Base-by-base conservation (phyloP, 23 tunicate genomes). In the Trididemnum nubilum region DNA sequence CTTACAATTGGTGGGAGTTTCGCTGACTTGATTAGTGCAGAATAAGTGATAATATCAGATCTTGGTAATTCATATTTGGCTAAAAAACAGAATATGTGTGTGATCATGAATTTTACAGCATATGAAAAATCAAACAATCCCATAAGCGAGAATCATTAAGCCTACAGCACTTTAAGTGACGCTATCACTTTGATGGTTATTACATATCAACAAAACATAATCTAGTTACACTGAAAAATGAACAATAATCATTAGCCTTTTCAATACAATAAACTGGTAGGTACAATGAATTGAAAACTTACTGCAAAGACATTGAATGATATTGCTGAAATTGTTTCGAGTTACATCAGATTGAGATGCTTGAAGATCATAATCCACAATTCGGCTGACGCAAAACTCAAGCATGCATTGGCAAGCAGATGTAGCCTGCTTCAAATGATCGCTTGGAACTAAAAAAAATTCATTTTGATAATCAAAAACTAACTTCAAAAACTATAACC, bases 1-100 rank as follows among this genome's bases (percentile, higher is more conserved):
- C 7, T 73, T 19, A 73, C 78, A 73, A 76, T 64, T 78, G 57
- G 44, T n/a, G 94, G 94, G 18, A 78, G 31, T 35, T 71, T 76
- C 1, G 88, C 94, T 39, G 94, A 89, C 60, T 83, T 83, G 21
- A 89, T 67, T 79, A 89, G 66, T 28, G 88, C 94, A 23, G 87
- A 74, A 33, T 65, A 83, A 29, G 88, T 89, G 76, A 89, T 89
- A 21, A 89, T 44, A 64, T 89, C 88, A 31, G 77, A 81, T 29
- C 85, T 44, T 0, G 51, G 69, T 36, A 83, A 79, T 30, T 72
- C 80, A 30, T 61, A 36, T 27, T 76, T 51, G 1, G 82, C 93
- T 82, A n/a, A 33, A 73, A 73, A 3, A 2, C 31, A 67, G 7
- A 63, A 63, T n/a, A n/a, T n/a, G n/a, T n/a, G n/a, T n/a, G n/a